Percentiles rank a stretch among this genome's conserved stretches.
phyloP scores from a whole-genome alignment of 2,888 invertebrate genomes.

The Dioctria rufipes region DNA sequence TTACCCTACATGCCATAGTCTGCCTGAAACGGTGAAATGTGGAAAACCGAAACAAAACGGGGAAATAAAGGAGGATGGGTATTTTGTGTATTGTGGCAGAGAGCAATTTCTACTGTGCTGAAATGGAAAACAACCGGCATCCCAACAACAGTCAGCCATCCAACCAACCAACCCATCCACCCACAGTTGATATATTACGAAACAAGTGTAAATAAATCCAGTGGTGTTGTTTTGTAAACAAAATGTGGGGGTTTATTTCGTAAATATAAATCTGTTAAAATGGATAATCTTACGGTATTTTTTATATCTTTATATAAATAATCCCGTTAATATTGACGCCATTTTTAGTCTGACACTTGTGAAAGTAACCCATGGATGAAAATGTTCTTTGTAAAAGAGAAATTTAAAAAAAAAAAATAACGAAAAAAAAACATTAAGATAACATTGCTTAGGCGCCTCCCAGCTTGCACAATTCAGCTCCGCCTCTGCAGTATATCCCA shows the following conservation, averaged over 20 bases:
- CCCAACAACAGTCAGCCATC: not conserved
- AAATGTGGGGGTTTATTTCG: conserved; percentile 44
- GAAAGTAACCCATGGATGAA: conserved; percentile 34
- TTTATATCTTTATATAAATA: not conserved
- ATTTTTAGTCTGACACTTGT: conserved; percentile 19
- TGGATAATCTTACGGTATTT: not conserved
- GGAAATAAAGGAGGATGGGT: conserved; percentile 20
- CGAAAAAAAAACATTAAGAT: not conserved
- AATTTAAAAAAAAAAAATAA: conserved; percentile 35
- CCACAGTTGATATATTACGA: conserved; percentile 49
- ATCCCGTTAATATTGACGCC: conserved; percentile 34
- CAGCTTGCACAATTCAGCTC: conserved; percentile 56
- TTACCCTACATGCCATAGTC: conserved; percentile 19
- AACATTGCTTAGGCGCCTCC: conserved; percentile 52
- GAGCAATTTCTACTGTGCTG: conserved; percentile 16
- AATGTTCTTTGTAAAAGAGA: conserved; percentile 25
- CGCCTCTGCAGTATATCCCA: conserved; percentile 56
- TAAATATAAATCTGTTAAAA: not conserved
- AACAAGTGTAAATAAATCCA: conserved; percentile 59
- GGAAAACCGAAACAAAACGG: conserved; percentile 46
- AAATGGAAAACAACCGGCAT: conserved; percentile 36
- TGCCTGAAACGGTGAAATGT: conserved; percentile 30
- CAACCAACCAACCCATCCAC: not conserved
- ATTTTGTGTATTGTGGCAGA: conserved; percentile 44
- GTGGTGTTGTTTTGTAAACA: conserved; percentile 60